Conservation (phyloP, 1,140 invertebrate species). For the Aphelinus certus region DNA sequence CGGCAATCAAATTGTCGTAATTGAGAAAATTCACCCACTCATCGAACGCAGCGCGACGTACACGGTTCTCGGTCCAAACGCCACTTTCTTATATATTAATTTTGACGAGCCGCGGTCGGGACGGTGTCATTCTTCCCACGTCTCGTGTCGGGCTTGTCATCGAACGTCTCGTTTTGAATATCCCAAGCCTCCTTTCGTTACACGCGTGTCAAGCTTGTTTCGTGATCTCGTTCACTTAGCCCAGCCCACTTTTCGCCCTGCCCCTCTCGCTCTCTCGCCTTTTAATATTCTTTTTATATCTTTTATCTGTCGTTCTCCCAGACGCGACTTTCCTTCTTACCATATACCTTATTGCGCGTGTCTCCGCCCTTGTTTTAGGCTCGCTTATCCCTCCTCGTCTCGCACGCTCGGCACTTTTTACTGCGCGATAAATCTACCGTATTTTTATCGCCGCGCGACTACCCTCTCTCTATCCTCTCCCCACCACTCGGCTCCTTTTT, state of each 20-base stretch:
- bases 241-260: not conserved
- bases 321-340: not conserved
- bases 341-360: slow-evolving; percentile 16
- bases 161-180: slow-evolving; percentile 7
- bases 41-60: too few relatives aligned
- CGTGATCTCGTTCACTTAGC: slow-evolving; percentile 35
- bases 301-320: slow-evolving; percentile 24
- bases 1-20: not conserved
- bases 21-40: not conserved
- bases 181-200: not conserved
- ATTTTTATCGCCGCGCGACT: slow-evolving; percentile 20
- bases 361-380: slow-evolving; percentile 32
- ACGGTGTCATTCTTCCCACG: not conserved
- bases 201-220: slow-evolving; percentile 16
- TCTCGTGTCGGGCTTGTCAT: not conserved
- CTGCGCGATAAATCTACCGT: slow-evolving; percentile 26
- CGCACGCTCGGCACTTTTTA: slow-evolving; percentile 18
- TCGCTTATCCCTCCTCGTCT: slow-evolving; percentile 2
- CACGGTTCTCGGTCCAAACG: too few relatives aligned
- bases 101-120: too few relatives aligned
- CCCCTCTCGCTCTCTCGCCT: not conserved
- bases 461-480: too few relatives aligned
- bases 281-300: slow-evolving; percentile 37
- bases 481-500: too few relatives aligned
- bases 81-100: too few relatives aligned